phyloP scores from a whole-genome alignment of 2,113 vertebrate genomes.

The Centropristis striata region DNA sequence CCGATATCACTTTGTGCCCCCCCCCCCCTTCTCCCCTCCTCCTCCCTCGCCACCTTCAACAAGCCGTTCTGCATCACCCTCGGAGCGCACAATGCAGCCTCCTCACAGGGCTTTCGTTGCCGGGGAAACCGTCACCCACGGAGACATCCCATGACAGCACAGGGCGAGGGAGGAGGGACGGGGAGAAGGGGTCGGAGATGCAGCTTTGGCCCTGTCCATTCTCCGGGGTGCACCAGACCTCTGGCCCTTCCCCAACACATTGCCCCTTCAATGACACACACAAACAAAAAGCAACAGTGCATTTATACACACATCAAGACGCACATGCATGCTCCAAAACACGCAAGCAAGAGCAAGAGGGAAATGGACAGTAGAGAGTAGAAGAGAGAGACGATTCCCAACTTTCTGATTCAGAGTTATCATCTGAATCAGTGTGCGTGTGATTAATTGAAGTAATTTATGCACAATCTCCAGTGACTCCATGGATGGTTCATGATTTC shows the following conservation, averaged over 20 bases:
- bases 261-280: conserved; percentile 39
- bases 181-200: conserved; percentile 50
- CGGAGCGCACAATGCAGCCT: conserved; percentile 69
- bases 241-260: conserved; percentile 54
- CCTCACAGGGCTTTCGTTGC: conserved; percentile 73
- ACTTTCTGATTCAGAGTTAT: conserved; percentile 67
- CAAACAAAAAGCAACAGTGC: background rate
- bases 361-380: conserved; percentile 12
- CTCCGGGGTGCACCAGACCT: conserved; percentile 64
- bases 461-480: conserved; percentile 75
- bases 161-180: conserved; percentile 60
- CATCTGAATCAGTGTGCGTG: conserved; percentile 71
- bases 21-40: background rate
- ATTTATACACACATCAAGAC: background rate
- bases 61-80: conserved; percentile 66
- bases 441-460: conserved; percentile 86
- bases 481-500: conserved; percentile 81
- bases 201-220: conserved; percentile 61
- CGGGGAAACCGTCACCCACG: conserved; percentile 83
- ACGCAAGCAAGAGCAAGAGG: background rate
- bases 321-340: background rate
- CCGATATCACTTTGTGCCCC: conserved; percentile 58
- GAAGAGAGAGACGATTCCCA: conserved; percentile 51
- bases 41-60: conserved; percentile 52
- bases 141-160: conserved; percentile 80